These are phyloP conservation scores for Carlito syrichta DNA, from an alignment of 2,113 vertebrate species.

Conservation along the genomic window DNA sequence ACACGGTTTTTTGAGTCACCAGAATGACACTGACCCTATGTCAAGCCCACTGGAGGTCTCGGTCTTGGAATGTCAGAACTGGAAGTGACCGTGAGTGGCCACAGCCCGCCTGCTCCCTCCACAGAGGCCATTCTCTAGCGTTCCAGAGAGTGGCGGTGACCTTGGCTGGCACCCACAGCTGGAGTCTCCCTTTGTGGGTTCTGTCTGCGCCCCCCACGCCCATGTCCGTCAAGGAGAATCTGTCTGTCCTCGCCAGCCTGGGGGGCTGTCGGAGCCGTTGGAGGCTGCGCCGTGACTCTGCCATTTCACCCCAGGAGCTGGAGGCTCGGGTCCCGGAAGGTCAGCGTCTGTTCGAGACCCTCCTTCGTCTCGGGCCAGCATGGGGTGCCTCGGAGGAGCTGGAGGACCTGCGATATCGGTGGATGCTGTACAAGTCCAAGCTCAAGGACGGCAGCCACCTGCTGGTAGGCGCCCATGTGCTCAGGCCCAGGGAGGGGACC, in stretches of 20 bases:
- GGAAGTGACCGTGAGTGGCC: background rate
- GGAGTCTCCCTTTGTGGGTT: accelerated
- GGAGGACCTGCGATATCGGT: constrained; percentile 91
- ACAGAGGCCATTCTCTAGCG: background rate
- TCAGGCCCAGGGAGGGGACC: accelerated
- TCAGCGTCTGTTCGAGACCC: constrained; percentile 84
- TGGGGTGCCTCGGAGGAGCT: constrained; percentile 71
- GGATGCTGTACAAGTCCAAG: constrained; percentile 96
- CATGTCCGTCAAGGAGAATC: too few relatives aligned
- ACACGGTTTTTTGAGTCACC: too few relatives aligned
- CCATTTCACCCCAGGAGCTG: constrained; percentile 83
- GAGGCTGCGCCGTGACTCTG: background rate
- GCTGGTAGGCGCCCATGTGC: constrained; percentile 59
- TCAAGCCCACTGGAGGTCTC: too few relatives aligned
- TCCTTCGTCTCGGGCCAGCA: constrained; percentile 75
- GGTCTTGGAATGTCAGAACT: background rate
- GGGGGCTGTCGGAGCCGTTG: background rate
- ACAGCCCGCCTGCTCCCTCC: too few relatives aligned
- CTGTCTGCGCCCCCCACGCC: background rate
- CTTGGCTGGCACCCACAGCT: background rate
- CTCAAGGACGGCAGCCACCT: constrained; percentile 82
- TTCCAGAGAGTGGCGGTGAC: background rate
- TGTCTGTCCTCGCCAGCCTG: accelerated
- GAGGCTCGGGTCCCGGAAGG: constrained; percentile 82
- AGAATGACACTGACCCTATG: too few relatives aligned